phyloP scores from a whole-genome alignment of 2,888 invertebrate species.

The Formica aserva region DNA sequence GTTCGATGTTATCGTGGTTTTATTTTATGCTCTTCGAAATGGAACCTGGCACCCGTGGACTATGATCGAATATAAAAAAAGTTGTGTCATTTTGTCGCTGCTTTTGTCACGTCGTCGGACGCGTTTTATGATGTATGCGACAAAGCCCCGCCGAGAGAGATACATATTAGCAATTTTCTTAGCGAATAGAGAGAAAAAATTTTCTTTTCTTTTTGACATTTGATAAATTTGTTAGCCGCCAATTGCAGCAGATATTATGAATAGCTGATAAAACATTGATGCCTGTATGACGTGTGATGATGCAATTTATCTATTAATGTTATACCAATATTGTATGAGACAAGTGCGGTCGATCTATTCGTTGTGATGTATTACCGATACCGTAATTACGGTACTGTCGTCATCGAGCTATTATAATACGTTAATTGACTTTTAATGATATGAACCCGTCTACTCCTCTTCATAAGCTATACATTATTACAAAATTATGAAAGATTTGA shows the following conservation, averaged over 20 bases:
- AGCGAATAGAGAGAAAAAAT: neutral
- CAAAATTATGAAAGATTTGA: neutral
- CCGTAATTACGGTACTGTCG: conserved; percentile 5
- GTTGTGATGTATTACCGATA: neutral
- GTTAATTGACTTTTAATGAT: conserved; percentile 30
- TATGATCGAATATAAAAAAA: conserved; percentile 31
- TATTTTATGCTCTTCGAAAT: neutral
- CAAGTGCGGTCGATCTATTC: neutral
- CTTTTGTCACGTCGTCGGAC: neutral
- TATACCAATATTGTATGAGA: neutral
- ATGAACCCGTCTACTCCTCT: conserved; percentile 5
- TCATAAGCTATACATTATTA: neutral
- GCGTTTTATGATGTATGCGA: neutral
- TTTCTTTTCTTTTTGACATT: neutral
- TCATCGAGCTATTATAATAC: neutral
- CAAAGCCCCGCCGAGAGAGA: neutral
- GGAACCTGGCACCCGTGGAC: neutral
- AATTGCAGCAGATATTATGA: neutral
- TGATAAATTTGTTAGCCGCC: conserved; percentile 1
- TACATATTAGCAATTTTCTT: conserved; percentile 24
- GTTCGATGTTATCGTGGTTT: conserved; percentile 1
- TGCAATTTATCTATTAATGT: conserved; percentile 22
- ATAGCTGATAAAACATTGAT: neutral
- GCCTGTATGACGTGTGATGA: neutral
- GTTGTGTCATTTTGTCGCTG: neutral